Evolutionary conservation across 30 jellyfish, hydroid and myxozoan genomes (phyloP).

Genomic region (Catostylus mosaicus): DNA sequence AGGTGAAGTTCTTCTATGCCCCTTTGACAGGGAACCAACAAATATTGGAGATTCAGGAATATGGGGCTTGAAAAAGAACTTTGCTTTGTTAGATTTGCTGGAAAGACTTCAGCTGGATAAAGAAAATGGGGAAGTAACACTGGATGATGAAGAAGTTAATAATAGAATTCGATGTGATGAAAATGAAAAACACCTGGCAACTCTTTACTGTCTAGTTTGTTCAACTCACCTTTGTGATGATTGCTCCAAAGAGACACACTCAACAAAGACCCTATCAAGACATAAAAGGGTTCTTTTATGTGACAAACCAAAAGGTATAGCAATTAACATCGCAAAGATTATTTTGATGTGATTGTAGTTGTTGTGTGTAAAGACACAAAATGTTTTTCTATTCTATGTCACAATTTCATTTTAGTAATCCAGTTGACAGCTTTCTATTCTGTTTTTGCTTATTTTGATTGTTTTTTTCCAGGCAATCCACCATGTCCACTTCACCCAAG

Average conservation of each 20-base stretch:
- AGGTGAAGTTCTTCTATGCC: conserved; percentile 71
- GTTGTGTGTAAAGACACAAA: too few relatives aligned
- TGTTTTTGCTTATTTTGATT: not conserved
- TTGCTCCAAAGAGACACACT: conserved; percentile 78
- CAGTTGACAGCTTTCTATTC: too few relatives aligned
- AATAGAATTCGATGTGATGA: conserved; percentile 79
- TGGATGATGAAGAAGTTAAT: conserved; percentile 27
- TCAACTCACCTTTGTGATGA: conserved; percentile 81
- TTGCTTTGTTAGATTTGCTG: conserved; percentile 86
- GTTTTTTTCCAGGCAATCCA: conserved; percentile 57
- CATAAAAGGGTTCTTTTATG: conserved; percentile 85
- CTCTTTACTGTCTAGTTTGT: conserved; percentile 86
- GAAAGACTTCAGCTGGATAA: conserved; percentile 72
- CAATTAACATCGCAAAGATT: too few relatives aligned
- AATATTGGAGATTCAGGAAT: conserved; percentile 91
- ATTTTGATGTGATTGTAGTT: too few relatives aligned
- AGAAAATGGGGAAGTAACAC: conserved; percentile 15
- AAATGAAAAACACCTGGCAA: conserved; percentile 80
- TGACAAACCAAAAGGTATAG: conserved; percentile 83
- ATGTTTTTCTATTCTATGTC: too few relatives aligned
- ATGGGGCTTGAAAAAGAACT: conserved; percentile 95
- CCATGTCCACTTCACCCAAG: conserved; percentile 91
- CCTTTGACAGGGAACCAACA: conserved; percentile 94
- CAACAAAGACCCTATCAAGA: conserved; percentile 78
- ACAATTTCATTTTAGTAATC: too few relatives aligned